A percentile compares a stretch with the other conserved stretches of the same genome.
phyloP scores from a whole-genome alignment of 2,888 invertebrate genomes.

The Busseola fusca region DNA sequence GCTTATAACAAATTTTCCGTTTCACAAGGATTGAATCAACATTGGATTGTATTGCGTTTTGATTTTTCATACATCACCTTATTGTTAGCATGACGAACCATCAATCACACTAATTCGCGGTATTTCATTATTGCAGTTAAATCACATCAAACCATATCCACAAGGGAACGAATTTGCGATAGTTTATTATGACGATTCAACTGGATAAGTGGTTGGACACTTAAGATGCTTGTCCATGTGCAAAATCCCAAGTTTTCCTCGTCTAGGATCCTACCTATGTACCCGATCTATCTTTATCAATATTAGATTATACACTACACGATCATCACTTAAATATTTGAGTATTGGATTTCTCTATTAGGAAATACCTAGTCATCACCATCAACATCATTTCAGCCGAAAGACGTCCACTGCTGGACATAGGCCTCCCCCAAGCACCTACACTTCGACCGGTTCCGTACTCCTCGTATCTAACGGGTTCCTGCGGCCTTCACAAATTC shows the following conservation, averaged over 20 bases:
- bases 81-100: conserved; percentile 37
- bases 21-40: background rate
- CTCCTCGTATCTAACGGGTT: no score
- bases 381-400: no score
- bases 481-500: no score
- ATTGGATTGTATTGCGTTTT: background rate
- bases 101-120: conserved; percentile 40
- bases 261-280: background rate
- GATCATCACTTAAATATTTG: background rate
- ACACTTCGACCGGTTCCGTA: no score
- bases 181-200: background rate
- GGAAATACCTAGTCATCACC: background rate
- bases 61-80: conserved; percentile 24
- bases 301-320: background rate
- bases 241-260: background rate
- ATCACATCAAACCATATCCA: conserved; percentile 28
- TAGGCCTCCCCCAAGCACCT: no score
- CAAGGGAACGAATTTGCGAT: conserved; percentile 32
- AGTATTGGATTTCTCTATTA: background rate
- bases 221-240: background rate
- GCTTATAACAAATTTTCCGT: background rate
- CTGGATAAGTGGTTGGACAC: background rate
- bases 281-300: background rate
- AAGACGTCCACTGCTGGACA: no score
- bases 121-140: conserved; percentile 25